Evolutionary conservation across 2,113 vertebrate species (phyloP).

Genomic region (Microcebus jonahi): DNA sequence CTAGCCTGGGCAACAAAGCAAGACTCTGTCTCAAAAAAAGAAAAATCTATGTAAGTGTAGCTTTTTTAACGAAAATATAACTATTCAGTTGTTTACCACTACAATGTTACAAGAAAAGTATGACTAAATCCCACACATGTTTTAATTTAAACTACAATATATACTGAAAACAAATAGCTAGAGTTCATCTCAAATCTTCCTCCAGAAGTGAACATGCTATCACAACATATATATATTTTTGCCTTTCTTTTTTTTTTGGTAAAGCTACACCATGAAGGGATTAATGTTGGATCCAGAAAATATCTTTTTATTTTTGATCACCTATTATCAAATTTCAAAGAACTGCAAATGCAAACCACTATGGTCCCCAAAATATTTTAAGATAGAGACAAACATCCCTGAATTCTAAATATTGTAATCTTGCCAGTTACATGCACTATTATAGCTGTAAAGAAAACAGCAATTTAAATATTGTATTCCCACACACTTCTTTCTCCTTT

Average conservation of each 20-base stretch:
- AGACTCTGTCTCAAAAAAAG: too few species aligned
- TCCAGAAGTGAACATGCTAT: conserved; percentile 26
- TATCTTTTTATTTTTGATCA: neutral
- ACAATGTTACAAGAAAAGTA: neutral
- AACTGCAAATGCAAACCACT: neutral
- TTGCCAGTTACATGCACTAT: neutral
- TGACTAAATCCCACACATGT: conserved; percentile 40
- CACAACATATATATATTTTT: neutral
- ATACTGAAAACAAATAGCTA: conserved; percentile 52
- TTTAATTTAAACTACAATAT: conserved; percentile 52
- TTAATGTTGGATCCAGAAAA: neutral
- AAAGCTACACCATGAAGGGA: neutral
- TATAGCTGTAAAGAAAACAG: conserved; percentile 54
- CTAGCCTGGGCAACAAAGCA: too few species aligned
- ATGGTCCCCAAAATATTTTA: neutral
- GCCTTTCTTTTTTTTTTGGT: neutral
- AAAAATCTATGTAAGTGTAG: conserved; percentile 27
- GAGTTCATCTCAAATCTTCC: conserved; percentile 24
- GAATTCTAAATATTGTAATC: conserved; percentile 27
- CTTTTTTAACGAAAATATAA: neutral
- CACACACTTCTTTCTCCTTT: conserved; percentile 16
- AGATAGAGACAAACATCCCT: conserved; percentile 18
- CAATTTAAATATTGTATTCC: conserved; percentile 64
- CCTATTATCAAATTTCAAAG: conserved; percentile 31
- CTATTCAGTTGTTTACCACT: neutral